Evolutionary conservation across 2,888 invertebrate species (phyloP).

Genomic region (Hypena proboscidalis): DNA sequence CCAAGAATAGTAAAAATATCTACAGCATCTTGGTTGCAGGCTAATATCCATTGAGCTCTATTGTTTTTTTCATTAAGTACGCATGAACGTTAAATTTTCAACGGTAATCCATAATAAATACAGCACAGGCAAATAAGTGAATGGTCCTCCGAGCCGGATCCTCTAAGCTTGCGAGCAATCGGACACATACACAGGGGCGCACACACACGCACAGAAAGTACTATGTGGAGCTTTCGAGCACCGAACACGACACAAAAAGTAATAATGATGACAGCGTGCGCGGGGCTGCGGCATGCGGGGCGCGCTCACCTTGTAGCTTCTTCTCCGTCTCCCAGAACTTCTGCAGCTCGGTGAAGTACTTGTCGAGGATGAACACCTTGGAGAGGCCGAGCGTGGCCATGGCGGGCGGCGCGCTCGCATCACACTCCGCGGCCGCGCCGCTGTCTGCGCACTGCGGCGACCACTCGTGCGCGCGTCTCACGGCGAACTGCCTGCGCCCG

Average conservation of each 20-base stretch:
- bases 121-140: neutral
- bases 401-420: constrained; percentile 79
- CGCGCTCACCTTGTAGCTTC: constrained; percentile 94
- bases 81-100: neutral
- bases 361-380: constrained; percentile 98
- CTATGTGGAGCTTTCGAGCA: constrained; percentile 52
- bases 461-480: constrained; percentile 61
- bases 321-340: constrained; percentile 99
- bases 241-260: constrained; percentile 55
- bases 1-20: too few species aligned
- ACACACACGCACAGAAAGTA: constrained; percentile 26
- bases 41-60: too few species aligned
- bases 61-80: too few species aligned
- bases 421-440: constrained; percentile 75
- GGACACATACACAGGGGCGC: constrained; percentile 33
- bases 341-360: constrained; percentile 98
- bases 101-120: neutral
- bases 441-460: constrained; percentile 59
- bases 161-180: constrained; percentile 33
- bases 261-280: constrained; percentile 45
- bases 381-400: constrained; percentile 98
- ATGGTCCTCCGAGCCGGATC: constrained; percentile 13
- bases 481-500: constrained; percentile 48
- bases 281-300: constrained; percentile 26
- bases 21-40: too few species aligned